Conservation (phyloP, 2,113 vertebrate genomes). For the Ginglymostoma cirratum region DNA sequence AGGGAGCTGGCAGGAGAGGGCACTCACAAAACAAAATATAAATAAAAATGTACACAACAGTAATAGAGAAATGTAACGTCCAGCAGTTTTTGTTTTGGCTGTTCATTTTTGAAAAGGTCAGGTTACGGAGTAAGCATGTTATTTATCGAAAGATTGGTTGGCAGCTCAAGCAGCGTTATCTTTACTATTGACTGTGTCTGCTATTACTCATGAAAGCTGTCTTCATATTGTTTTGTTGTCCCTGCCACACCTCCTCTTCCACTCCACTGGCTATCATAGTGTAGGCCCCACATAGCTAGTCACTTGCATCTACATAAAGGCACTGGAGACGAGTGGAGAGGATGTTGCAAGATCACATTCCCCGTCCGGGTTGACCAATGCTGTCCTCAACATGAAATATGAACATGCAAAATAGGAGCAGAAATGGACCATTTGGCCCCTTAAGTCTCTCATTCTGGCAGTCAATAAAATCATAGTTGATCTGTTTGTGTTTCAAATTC, state of each 20-base stretch:
- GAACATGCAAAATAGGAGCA: too few species aligned
- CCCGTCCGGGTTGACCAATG: too few species aligned
- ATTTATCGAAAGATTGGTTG: not conserved
- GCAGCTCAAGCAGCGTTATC: not conserved
- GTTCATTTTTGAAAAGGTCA: not conserved
- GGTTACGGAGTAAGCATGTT: not conserved
- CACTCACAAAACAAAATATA: not conserved
- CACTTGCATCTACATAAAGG: not conserved
- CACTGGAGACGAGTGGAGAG: not conserved
- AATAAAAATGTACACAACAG: not conserved
- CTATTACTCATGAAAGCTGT: not conserved
- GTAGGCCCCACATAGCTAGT: not conserved
- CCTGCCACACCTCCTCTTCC: not conserved
- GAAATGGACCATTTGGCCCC: too few species aligned
- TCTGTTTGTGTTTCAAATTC: too few species aligned
- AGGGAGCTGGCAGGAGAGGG: slow-evolving; percentile 1
- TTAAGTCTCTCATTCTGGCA: too few species aligned
- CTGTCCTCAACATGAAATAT: too few species aligned
- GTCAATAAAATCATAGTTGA: too few species aligned
- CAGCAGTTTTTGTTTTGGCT: not conserved
- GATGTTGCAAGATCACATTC: not conserved
- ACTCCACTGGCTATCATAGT: not conserved
- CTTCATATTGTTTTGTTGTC: not conserved
- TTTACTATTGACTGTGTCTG: not conserved
- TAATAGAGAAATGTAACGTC: not conserved